A percentile compares a stretch with the other conserved stretches of the same genome.
phyloP scores from a whole-genome alignment of 2,888 invertebrate species.

The Apodemia zela region DNA sequence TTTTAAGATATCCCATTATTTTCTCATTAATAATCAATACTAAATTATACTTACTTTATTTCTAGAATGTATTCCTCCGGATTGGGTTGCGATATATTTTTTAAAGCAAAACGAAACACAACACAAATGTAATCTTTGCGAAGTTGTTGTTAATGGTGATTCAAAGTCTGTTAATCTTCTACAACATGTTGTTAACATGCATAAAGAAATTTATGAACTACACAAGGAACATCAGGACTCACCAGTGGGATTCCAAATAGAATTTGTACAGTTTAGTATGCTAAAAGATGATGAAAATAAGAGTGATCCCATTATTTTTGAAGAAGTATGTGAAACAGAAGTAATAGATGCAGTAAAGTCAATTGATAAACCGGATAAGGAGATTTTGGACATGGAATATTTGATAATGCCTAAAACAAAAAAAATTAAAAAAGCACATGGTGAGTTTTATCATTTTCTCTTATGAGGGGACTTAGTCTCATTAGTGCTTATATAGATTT shows the following conservation, averaged over 20 bases:
- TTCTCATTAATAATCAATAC: no score
- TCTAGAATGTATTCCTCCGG: constrained; percentile 39
- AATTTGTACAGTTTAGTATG: constrained; percentile 60
- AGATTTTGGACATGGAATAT: constrained; percentile 46
- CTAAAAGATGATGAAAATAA: constrained; percentile 52
- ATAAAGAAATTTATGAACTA: constrained; percentile 58
- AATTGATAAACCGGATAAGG: constrained; percentile 33
- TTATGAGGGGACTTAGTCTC: no score
- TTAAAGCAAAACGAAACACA: constrained; percentile 39
- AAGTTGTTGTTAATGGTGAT: constrained; percentile 39
- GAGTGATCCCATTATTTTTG: constrained; percentile 49
- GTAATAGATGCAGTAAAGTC: constrained; percentile 34
- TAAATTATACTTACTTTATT: constrained; percentile 7
- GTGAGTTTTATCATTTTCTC: constrained; percentile 21
- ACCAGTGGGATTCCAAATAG: constrained; percentile 63
- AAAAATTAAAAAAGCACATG: constrained; percentile 33
- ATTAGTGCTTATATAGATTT: no score
- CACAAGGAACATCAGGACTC: constrained; percentile 62
- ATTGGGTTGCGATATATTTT: constrained; percentile 65
- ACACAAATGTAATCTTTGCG: constrained; percentile 61
- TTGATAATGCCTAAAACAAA: constrained; percentile 43
- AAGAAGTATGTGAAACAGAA: constrained; percentile 51
- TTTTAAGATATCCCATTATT: no score
- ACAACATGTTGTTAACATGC: constrained; percentile 49
- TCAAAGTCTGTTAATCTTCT: constrained; percentile 47